Percentiles rank a stretch among this genome's conserved stretches.
Conservation (phyloP, 2,113 vertebrate species). For the Silurus asotus region DNA sequence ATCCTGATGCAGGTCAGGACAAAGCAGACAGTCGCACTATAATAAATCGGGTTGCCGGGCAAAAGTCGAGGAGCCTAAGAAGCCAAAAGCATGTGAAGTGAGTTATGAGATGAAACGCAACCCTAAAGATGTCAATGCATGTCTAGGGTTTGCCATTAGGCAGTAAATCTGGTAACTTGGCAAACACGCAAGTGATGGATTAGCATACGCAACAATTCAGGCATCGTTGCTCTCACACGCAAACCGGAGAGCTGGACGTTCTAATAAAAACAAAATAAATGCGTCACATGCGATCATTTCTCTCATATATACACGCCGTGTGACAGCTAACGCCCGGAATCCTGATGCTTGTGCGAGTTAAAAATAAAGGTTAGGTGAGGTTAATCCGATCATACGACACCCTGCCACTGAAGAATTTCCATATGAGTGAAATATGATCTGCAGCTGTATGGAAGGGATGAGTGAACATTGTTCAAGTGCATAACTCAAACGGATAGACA, state of each 20-base stretch:
- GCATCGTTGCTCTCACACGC: conserved; percentile 17
- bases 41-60: conserved; percentile 46
- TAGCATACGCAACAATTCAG: conserved; percentile 12
- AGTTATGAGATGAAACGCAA: conserved; percentile 46
- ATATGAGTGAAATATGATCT: conserved; percentile 29
- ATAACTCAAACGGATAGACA: conserved; percentile 6
- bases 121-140: conserved; percentile 29
- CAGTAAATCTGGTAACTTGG: conserved; percentile 47
- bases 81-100: conserved; percentile 23
- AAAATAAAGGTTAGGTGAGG: conserved; percentile 31
- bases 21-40: conserved; percentile 27
- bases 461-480: neutral
- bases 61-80: conserved; percentile 35
- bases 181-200: conserved; percentile 34
- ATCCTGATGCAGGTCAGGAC: conserved; percentile 36
- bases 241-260: neutral
- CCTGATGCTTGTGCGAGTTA: neutral
- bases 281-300: conserved; percentile 12
- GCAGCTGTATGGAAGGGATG: conserved; percentile 4
- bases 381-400: conserved; percentile 32
- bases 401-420: conserved; percentile 20
- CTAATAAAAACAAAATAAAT: conserved; percentile 8
- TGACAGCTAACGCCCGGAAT: conserved; percentile 10
- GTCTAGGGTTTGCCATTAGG: conserved; percentile 31
- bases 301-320: neutral